These are phyloP conservation scores for Ladona fulva DNA, from an alignment of 1,140 invertebrate species.

Conservation along the genomic window DNA sequence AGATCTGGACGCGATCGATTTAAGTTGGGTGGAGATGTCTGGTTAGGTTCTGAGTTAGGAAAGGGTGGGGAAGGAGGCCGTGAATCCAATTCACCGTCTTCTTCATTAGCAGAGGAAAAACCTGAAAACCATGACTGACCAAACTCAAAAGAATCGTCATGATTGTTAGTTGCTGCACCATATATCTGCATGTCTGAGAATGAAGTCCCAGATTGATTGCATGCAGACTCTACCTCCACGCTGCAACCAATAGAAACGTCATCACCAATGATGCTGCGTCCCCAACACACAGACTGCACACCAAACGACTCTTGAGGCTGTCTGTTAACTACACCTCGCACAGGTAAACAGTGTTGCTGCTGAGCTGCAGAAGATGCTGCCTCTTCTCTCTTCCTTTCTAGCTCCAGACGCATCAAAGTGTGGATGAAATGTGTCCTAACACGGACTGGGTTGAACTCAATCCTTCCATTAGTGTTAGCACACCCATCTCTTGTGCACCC, in stretches of 20 bases:
- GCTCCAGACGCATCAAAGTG: constrained; percentile 86
- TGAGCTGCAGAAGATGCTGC: constrained; percentile 27
- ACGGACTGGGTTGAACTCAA: constrained; percentile 92
- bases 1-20: not conserved
- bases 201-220: not conserved
- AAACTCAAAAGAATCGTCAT: constrained; percentile 2
- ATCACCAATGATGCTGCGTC: constrained; percentile 17
- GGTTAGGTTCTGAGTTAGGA: not conserved
- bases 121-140: not conserved
- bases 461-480: constrained; percentile 81
- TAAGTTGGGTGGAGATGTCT: not conserved
- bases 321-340: constrained; percentile 28
- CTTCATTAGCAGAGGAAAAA: not conserved
- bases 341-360: not conserved
- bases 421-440: constrained; percentile 97
- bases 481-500: constrained; percentile 92
- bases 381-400: constrained; percentile 81
- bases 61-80: not conserved
- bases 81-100: not conserved
- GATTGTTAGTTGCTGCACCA: not conserved
- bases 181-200: not conserved
- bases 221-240: not conserved
- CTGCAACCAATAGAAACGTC: not conserved
- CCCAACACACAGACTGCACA: constrained; percentile 21
- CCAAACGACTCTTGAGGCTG: constrained; percentile 21